A percentile compares a stretch with the other conserved stretches of the same genome.
Conservation (phyloP, 2,888 invertebrate species). For the Vandiemenella viatica region DNA sequence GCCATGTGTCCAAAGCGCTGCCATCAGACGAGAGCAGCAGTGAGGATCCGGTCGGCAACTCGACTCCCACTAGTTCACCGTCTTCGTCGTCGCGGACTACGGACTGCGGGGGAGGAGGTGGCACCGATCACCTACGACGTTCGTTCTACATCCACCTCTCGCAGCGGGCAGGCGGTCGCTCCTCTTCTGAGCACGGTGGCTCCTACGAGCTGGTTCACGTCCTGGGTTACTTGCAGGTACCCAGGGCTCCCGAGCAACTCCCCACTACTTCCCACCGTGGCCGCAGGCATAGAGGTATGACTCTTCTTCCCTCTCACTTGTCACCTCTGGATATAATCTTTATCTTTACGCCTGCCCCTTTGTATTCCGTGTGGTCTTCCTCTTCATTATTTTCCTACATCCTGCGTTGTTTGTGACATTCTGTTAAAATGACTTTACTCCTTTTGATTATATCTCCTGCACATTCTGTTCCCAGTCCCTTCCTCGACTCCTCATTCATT, state of each 20-base stretch:
- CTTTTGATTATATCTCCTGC: too few relatives aligned
- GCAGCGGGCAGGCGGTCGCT: slow-evolving; percentile 50
- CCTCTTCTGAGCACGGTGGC: slow-evolving; percentile 51
- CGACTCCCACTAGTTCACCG: slow-evolving; percentile 20
- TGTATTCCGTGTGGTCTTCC: not conserved
- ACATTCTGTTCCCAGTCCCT: too few relatives aligned
- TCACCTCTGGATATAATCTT: not conserved
- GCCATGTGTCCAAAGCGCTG: too few relatives aligned
- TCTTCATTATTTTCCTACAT: too few relatives aligned
- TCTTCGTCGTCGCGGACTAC: not conserved
- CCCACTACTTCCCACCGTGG: slow-evolving; percentile 16
- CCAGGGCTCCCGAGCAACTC: slow-evolving; percentile 17
- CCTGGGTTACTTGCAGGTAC: slow-evolving; percentile 43
- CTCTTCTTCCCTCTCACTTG: not conserved
- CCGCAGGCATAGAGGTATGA: slow-evolving; percentile 12
- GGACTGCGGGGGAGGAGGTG: not conserved
- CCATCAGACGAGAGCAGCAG: not conserved
- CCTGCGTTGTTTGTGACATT: too few relatives aligned
- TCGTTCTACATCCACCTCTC: slow-evolving; percentile 33
- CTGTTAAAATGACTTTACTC: too few relatives aligned
- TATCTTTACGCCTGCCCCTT: not conserved
- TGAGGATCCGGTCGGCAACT: not conserved
- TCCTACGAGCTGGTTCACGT: slow-evolving; percentile 57
- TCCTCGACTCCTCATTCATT: too few relatives aligned
- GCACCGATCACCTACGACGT: slow-evolving; percentile 28